Base-by-base conservation (phyloP, 2,113 vertebrate genomes). In the Clinocottus analis region DNA sequence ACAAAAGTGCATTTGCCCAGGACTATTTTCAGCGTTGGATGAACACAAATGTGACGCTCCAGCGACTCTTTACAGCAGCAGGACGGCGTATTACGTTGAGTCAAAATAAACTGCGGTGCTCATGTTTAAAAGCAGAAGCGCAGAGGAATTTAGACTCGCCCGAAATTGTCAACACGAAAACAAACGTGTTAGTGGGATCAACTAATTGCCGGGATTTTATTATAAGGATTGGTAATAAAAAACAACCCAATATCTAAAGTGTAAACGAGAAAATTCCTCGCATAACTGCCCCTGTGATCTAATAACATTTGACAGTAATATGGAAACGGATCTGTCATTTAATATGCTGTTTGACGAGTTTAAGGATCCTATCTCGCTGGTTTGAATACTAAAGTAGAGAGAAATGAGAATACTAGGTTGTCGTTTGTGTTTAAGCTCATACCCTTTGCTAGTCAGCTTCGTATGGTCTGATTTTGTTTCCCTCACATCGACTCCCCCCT, bases 401-500 rank as follows among this genome's bases (percentile, higher is more conserved):
- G 25, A 62, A 56, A 60, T 12, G 7, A 37, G n/a, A 45, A 41
- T 53, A 31, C 51, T 41, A 39, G 21, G 16, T 51, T 62, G 64
- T 75, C 55, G 8, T 39, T 27, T 56, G 65, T 58, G 66, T 51
- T 55, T 25, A 53, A 27, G 63, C 41, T 72, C 51, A 77, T 37
- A 39, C 45, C 49, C 29, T 29, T 21, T 19, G 11, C 63, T 37
- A 2, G 51, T 68, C 55, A 53, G 53, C 35, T 66, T 58, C 62
- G 29, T 63, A 16, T 7, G 2, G 7, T 45, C 47, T 61, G 61
- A 72, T 81, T 73, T 74, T 55, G 45, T 79, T 68, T 82, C 35
- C 47, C 51, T 25, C 60, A 7, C 60, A 51, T 21, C 2, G 29
- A 27, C 45, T 19, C 73, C 51, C 9, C 1, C n/a, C 56, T 72